Evolutionary conservation across 2,888 invertebrate genomes (phyloP), one percentile per base, ranked within the genome.

Genomic region (Habrosyne pyritoides): DNA sequence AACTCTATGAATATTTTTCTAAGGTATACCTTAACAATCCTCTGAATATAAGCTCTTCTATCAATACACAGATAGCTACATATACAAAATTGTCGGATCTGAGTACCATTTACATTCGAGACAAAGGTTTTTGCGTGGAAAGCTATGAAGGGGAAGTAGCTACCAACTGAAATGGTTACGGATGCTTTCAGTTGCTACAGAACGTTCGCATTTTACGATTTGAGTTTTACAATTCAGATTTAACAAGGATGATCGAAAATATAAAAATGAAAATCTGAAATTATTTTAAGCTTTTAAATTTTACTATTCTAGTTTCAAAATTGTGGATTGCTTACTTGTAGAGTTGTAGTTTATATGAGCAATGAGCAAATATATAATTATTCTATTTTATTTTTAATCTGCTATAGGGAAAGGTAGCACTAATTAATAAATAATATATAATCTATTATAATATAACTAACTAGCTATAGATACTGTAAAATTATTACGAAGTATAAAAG

Each of bases 1-100:
- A 57, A 63, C 53, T 22, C 47, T 54, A 57, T 68, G 55, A 61
- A 53, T 52, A 48, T 53, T 21, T 1, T 0, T 18, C 18, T 36
- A 55, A 50, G 26, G 24, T n/a, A 21, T 53, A 36, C 47, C 21
- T 47, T 47, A 47, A 28, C 22, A 48, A 46, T 54, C 24, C 12
- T 8, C 14, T 18, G 26, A 14, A 10, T 10, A 10, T 30, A 10
- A 24, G n/a, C n/a, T 48, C 14, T 8, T 24, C 2, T 7, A 24
- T 0, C 42, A 18, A 36, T 33, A 8, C 10, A 36, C 12, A 14
- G 0, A 28, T 50, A 30, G 10, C 18, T 28, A 21, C 10, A 28
- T 28, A 10, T 49, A 28, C 7, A 28, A n/a, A 49, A 49, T 30
- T 14, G 49, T 21, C 14, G 28, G 21, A 50, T 50, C 30, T 28